Percentiles rank a stretch among this genome's conserved stretches.
phyloP scores from a whole-genome alignment of 2,113 vertebrate genomes.

The Protobothrops mucrosquamatus region DNA sequence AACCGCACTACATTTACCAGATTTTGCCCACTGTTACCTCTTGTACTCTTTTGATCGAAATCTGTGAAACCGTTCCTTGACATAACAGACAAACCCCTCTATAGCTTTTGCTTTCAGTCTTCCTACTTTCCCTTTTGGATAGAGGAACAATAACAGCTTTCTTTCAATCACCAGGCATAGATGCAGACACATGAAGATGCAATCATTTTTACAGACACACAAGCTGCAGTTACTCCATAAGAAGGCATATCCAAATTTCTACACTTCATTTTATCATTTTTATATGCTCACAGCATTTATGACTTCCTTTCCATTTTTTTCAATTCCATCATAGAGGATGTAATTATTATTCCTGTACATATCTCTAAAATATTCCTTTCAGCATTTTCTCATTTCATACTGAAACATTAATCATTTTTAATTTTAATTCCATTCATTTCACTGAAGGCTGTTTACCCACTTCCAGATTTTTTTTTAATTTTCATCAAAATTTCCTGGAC shows the following conservation, averaged over 20 bases:
- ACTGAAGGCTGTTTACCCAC: not conserved
- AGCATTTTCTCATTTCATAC: not conserved
- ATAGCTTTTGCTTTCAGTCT: not conserved
- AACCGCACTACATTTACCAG: not conserved
- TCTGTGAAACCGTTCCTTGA: not conserved
- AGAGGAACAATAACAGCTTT: not conserved
- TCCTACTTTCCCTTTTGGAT: not conserved
- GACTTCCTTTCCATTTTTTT: not conserved
- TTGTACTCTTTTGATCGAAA: not conserved
- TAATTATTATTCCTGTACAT: not conserved
- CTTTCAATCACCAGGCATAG: not conserved
- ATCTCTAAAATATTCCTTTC: not conserved
- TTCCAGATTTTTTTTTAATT: not conserved
- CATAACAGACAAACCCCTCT: not conserved
- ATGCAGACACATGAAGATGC: not conserved
- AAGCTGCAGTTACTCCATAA: not conserved
- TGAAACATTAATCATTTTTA: not conserved
- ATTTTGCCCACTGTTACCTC: not conserved
- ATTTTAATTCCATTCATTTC: not conserved
- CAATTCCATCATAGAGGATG: not conserved
- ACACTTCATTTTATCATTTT: not conserved
- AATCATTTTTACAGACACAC: not conserved
- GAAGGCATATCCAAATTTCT: not conserved
- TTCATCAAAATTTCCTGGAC: not conserved
- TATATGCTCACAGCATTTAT: not conserved